Evolutionary conservation across 1,140 invertebrate species (phyloP), one percentile per base, ranked within the genome.

Genomic region (Meloidogyne hapla): DNA sequence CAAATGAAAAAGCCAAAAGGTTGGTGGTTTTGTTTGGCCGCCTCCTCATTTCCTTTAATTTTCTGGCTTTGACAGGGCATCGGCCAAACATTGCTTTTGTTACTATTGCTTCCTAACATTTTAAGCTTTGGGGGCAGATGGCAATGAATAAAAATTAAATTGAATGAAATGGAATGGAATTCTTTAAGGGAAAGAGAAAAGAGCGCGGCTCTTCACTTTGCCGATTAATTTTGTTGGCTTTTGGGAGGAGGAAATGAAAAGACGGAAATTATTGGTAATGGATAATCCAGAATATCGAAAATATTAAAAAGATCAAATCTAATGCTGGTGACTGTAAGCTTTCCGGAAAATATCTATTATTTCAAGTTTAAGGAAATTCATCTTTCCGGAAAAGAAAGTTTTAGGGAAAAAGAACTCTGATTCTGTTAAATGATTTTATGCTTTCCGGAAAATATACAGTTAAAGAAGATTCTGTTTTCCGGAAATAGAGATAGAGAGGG

Each of bases 101-200:
- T 18, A 18, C 13, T 15, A 56, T 56, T 56, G 48, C 48, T 56
- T 56, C n/a, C 18, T 45, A 45, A 45, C 42, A 45, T 45, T 12
- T 45, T 56, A 18, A 18, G 48, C 18, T 56, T 56, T n/a, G 48
- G 48, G 48, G 48, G 18, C 48, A 56, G 48, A 56, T 56, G 48
- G 48, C 18, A 56, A n/a, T n/a, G 48, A 56, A 56, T 56, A 56
- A 56, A 56, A 56, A 56, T 56, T 56, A n/a, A 56, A 56, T 56
- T 56, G n/a, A 56, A 42, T 42, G 12, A 42, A 48, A 48, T 48
- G 45, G 15, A 48, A 48, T 48, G 45, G 15, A 56, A n/a, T 56
- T n/a, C 48, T 56, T n/a, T 56, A n/a, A 56, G 18, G n/a, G 45
- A 48, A n/a, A 48, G 33, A 33, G 8, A 33, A 33, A 48, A 48